Percentiles rank a stretch among this genome's conserved stretches.
Conservation (phyloP, 1,140 invertebrate genomes). For the Semibalanus balanoides region DNA sequence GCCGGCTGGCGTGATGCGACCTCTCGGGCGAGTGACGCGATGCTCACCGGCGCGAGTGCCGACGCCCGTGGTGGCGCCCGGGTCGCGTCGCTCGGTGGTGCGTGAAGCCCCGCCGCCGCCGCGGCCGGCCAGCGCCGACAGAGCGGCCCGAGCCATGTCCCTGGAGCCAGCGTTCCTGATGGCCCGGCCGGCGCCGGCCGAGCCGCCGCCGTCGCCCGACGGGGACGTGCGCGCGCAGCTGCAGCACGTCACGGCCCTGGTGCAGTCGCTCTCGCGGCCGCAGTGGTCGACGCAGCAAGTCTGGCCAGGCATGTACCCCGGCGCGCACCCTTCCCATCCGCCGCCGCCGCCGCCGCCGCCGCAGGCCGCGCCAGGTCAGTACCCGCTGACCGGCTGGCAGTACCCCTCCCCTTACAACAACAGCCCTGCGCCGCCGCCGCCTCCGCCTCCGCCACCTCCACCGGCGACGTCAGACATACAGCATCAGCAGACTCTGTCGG, state of each 20-base stretch:
- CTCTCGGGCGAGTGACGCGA: not conserved
- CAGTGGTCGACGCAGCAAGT: too few species aligned
- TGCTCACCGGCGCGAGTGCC: not conserved
- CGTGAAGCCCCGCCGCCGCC: too few species aligned
- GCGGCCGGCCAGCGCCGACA: too few species aligned
- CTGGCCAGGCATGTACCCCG: too few species aligned
- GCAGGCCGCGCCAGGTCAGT: not conserved
- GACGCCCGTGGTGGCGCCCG: not conserved
- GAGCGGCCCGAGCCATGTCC: too few species aligned
- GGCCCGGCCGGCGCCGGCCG: too few species aligned
- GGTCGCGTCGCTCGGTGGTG: not conserved
- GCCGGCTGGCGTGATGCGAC: not conserved
- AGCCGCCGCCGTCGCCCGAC: too few species aligned
- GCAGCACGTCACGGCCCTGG: too few species aligned
- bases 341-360: conserved; percentile 12
- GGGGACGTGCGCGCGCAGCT: too few species aligned
- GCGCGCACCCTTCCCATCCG: conserved; percentile 5
- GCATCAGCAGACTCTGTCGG: conserved; percentile 40
- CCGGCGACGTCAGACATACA: conserved; percentile 23
- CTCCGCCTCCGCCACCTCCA: not conserved
- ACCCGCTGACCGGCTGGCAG: too few species aligned
- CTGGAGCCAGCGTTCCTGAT: too few species aligned
- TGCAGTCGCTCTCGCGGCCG: too few species aligned
- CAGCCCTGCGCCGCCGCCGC: not conserved
- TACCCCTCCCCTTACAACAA: not conserved